Base-by-base conservation (phyloP, 2,797 vertebrate species). In the Sparidentex hasta region DNA sequence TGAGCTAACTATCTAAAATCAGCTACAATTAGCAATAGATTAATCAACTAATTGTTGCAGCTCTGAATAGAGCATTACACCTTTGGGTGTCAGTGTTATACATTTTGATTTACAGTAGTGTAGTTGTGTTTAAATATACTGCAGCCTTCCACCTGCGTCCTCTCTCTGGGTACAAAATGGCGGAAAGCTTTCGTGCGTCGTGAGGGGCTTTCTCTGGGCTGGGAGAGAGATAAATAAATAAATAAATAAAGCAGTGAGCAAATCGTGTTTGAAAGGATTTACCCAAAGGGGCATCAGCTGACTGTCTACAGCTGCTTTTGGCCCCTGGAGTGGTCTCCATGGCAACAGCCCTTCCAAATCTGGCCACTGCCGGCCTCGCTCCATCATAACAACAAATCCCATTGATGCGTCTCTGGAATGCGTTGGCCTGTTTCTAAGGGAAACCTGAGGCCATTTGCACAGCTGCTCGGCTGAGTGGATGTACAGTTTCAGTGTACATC, bases 251-350 rank as follows among this genome's bases (percentile, higher is more conserved):
- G 78, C 80, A 70, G 81, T 44, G 81, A 88, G 81, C 73, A 87
- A 90, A 90, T 86, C 76, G 59, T 87, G 85, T 94, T 91, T 91
- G 87, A 92, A 88, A 92, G 86, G 89, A 88, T 93, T 94, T 88
- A 89, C 87, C 90, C 92, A 90, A 78, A 88, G 84, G 29, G 92
- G 83, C 85, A 92, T 94, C 92, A 94, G 94, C 94, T 93, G 92
- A 93, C 92, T 91, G 90, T 88, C 91, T 90, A 85, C 91, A 92
- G 93, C 93, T 95, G 94, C 93, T 92, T 92, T 90, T 76, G 71
- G 90, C 92, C 88, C 83, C 77, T 67, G 4, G 65, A 86, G 81
- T 71, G 74, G 94, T 95, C 91, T 90, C 93, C 93, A 93, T 94
- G 88, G 94, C 86, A 93, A 95, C 94, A 89, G 90, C 55, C 81